These are phyloP conservation scores for Felis catus DNA, from an alignment of 2,113 vertebrate genomes.

Conservation along the genomic window DNA sequence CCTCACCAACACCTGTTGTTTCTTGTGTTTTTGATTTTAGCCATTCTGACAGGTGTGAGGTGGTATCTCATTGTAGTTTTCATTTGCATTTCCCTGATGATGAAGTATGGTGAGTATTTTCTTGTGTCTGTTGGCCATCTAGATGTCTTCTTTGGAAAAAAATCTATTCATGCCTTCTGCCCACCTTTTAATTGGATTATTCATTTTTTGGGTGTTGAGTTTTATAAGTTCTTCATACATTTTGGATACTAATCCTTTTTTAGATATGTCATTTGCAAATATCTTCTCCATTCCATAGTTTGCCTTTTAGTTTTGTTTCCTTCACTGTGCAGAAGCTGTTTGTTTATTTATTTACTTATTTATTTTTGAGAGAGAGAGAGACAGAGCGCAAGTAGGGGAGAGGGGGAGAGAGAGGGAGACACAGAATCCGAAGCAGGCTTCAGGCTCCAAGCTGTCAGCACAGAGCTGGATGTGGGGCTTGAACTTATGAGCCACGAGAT, in stretches of 20 bases:
- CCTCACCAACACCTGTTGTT: background rate
- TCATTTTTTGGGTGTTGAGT: background rate
- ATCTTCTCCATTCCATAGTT: background rate
- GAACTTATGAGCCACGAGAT: no score
- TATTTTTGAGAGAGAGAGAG: no score
- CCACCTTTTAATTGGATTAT: background rate
- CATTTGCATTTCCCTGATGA: background rate
- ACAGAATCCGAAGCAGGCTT: no score
- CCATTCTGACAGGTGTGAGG: background rate
- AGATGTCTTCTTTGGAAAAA: background rate
- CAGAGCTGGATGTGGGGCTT: no score
- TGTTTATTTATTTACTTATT: background rate
- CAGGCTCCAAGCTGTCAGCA: no score
- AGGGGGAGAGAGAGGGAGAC: no score
- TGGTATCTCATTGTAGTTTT: background rate
- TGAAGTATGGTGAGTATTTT: background rate
- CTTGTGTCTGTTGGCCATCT: background rate
- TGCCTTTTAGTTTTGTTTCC: background rate
- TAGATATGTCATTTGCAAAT: background rate
- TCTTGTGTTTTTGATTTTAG: background rate
- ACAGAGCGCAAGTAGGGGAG: no score
- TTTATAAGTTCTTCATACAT: background rate
- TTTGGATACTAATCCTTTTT: background rate
- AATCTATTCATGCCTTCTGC: background rate
- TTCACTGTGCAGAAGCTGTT: background rate